Conservation (phyloP, 2,888 invertebrate genomes). For the Macrosoma leucophasiata region DNA sequence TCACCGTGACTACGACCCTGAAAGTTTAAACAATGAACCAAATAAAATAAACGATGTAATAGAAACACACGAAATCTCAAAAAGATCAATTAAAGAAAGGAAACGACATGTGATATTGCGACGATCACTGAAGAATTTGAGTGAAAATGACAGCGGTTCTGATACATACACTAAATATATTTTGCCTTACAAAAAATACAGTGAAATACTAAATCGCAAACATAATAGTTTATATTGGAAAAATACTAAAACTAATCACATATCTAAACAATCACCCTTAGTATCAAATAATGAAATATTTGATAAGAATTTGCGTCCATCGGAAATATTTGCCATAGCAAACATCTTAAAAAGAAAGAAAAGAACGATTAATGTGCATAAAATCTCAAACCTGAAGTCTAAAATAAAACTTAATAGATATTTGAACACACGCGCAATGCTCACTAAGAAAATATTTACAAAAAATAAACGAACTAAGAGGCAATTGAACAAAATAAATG, state of each 20-base stretch:
- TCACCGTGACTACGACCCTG: conserved; percentile 41
- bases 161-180: too few species aligned
- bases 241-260: too few species aligned
- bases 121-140: too few species aligned
- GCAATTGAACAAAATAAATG: conserved; percentile 50
- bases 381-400: conserved; percentile 39
- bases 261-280: too few species aligned
- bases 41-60: conserved; percentile 12
- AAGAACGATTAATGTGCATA: conserved; percentile 37
- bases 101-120: too few species aligned
- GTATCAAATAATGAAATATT: too few species aligned
- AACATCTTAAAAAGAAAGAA: conserved; percentile 42
- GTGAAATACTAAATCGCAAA: too few species aligned
- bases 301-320: too few species aligned
- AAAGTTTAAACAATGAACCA: conserved; percentile 16
- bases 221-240: too few species aligned
- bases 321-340: conserved; percentile 43
- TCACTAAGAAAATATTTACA: conserved; percentile 36
- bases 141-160: too few species aligned
- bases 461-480: conserved; percentile 53
- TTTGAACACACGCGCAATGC: conserved; percentile 44
- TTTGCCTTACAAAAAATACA: too few species aligned
- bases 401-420: conserved; percentile 43
- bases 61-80: conserved; percentile 12
- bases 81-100: too few species aligned